phyloP scores from a whole-genome alignment of 2,888 invertebrate species.

The Pristionchus entomophagus region DNA sequence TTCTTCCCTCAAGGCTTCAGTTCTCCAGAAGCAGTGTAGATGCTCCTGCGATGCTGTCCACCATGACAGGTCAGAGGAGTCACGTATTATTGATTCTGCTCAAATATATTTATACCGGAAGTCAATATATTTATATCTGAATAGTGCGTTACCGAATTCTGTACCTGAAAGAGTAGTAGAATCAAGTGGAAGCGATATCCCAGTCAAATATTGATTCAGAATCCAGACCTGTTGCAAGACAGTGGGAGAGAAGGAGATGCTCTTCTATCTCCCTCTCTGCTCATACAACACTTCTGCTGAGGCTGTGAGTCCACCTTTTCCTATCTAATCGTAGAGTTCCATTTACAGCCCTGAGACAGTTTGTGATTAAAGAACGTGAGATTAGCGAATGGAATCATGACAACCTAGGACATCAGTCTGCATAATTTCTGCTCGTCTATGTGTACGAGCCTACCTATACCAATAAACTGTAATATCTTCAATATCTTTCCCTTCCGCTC shows the following conservation, averaged over 20 bases:
- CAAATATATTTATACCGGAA: too few relatives aligned
- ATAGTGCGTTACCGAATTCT: too few relatives aligned
- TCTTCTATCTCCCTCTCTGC: constrained; percentile 68
- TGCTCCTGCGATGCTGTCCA: constrained; percentile 63
- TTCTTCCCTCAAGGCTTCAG: constrained; percentile 58
- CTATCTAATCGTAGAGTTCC: neutral
- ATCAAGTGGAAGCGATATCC: neutral
- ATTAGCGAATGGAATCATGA: too few relatives aligned
- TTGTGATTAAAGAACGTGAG: too few relatives aligned
- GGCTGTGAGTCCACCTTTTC: constrained; percentile 52
- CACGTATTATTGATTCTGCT: too few relatives aligned
- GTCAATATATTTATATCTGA: too few relatives aligned
- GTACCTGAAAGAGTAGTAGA: too few relatives aligned
- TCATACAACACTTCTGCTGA: constrained; percentile 68
- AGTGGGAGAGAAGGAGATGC: constrained; percentile 67
- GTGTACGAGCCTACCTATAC: too few relatives aligned
- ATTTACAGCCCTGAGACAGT: too few relatives aligned
- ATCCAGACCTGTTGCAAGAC: constrained; percentile 65
- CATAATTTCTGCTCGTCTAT: too few relatives aligned
- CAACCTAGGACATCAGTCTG: too few relatives aligned
- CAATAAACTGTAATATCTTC: neutral
- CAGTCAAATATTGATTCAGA: neutral
- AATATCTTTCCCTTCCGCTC: constrained; percentile 58
- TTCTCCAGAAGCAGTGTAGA: constrained; percentile 63
- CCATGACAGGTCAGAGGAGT: constrained; percentile 62